phyloP scores from a whole-genome alignment of 2,113 vertebrate genomes.

The Notechis scutatus region DNA sequence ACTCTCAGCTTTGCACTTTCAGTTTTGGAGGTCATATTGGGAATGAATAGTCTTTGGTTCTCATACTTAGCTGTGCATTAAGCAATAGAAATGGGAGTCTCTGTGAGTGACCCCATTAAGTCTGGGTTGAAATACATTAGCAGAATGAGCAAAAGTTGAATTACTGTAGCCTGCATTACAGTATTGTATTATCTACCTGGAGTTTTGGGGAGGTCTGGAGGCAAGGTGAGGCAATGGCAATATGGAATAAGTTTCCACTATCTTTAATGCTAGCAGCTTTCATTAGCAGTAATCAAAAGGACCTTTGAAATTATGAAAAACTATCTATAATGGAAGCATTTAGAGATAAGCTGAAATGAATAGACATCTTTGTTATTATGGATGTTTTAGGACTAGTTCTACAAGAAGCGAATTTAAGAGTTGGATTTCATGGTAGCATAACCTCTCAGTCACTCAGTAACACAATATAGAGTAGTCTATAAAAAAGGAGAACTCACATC shows the following conservation, averaged over 20 bases:
- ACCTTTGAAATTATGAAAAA: conserved; percentile 1
- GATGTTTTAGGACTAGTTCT: background rate
- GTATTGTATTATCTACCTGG: background rate
- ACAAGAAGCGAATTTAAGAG: background rate
- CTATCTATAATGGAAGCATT: conserved; percentile 13
- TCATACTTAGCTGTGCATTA: background rate
- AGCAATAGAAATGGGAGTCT: background rate
- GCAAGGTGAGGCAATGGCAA: background rate
- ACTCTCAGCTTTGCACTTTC: background rate
- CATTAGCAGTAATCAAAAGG: conserved; percentile 13
- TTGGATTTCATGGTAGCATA: background rate
- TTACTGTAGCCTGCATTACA: background rate
- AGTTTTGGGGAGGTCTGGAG: background rate
- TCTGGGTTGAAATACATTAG: conserved; percentile 5
- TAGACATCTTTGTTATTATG: conserved; percentile 9
- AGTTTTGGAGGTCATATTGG: background rate
- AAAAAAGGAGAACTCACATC: background rate
- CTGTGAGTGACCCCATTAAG: background rate
- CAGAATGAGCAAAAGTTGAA: background rate
- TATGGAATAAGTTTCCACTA: background rate
- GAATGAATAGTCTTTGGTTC: background rate
- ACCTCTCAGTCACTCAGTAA: background rate
- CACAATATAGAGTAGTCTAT: background rate
- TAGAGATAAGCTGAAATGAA: conserved; percentile 22
- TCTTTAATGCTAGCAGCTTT: background rate